These are phyloP conservation scores for Aulostomus chinensis DNA, from an alignment of 2,797 vertebrate species.

Conservation along the genomic window DNA sequence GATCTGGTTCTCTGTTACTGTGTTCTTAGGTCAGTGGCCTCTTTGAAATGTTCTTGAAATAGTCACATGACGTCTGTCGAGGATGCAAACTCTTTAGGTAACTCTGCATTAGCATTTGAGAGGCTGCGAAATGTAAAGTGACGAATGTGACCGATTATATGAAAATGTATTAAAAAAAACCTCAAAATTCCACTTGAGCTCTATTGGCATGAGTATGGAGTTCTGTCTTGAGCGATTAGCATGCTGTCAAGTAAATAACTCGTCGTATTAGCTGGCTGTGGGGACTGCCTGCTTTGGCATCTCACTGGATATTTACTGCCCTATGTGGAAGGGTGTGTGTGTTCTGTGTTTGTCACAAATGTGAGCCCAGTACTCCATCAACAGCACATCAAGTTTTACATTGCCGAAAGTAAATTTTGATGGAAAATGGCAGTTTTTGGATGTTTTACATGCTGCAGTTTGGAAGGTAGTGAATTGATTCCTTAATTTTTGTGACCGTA, in stretches of 20 bases:
- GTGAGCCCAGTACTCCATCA: conserved; percentile 37
- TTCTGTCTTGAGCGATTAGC: conserved; percentile 27
- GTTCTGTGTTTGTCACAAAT: conserved; percentile 58
- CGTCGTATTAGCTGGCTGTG: conserved; percentile 39
- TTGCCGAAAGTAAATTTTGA: background rate
- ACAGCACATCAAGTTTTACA: no score
- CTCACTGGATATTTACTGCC: conserved; percentile 75
- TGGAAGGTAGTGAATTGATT: background rate
- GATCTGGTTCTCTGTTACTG: conserved; percentile 26
- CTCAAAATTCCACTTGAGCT: background rate
- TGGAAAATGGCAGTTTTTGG: background rate
- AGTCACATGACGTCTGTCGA: conserved; percentile 35
- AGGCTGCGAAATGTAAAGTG: background rate
- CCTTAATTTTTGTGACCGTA: no score
- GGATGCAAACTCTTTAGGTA: conserved; percentile 24
- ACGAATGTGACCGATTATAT: background rate
- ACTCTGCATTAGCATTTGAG: conserved; percentile 14
- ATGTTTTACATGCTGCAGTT: background rate
- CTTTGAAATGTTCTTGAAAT: conserved; percentile 56
- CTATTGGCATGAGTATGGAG: no score
- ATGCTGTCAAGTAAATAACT: conserved; percentile 28
- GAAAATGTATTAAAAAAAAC: conserved; percentile 10
- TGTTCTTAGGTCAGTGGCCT: conserved; percentile 48
- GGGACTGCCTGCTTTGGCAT: conserved; percentile 69
- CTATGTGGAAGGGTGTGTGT: conserved; percentile 69